Base-by-base conservation (phyloP, 1,140 invertebrate species). In the Drosophila micromelanica region DNA sequence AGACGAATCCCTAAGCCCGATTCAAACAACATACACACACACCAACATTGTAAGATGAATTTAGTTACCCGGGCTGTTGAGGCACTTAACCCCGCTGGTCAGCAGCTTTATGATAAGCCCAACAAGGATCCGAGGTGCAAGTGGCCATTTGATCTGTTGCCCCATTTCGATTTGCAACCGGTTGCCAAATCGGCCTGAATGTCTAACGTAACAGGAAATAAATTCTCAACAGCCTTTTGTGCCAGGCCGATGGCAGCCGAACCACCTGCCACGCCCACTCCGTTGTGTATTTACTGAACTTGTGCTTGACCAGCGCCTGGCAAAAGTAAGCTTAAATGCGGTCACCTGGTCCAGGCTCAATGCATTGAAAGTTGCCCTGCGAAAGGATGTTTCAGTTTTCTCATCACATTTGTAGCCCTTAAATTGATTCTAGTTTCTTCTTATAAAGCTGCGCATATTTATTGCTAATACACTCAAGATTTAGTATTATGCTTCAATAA, bases 171-270 rank as follows among this genome's bases (percentile, higher is more conserved):
- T 71, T 72, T 57, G 54, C 40, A 48, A 40, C 63, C 57, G 37
- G 60, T 67, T 67, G 45, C 62, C 52, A 73, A 84, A 80, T 76
- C 80, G 80, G 63, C 73, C 80, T 59, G 79, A 84, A 84, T 84
- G 72, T 79, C 72, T 73, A 63, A 84, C 38, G 52, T 38, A 76
- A 80, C 80, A 80, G 80, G 81, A 85, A 85, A 85, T 85, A 84
- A 80, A 85, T 85, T 80, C 81, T 80, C 57, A 80, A 77, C 76
- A 67, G 64, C 72, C 68, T 61, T 72, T 78, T 75, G 65, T 84
- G 65, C 56, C 35, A 49, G 55, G 17, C 55, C 13, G 52, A 57
- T 23, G 45, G 54, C 35, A 32, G 38, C 64, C 32, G 23, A 49
- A 64, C 38, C 60, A 48, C 27, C 27, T 32, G 40, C 23, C 65